A percentile compares a stretch with the other conserved stretches of the same genome.
Conservation (phyloP, 2,113 vertebrate species). For the Aegithalos caudatus region DNA sequence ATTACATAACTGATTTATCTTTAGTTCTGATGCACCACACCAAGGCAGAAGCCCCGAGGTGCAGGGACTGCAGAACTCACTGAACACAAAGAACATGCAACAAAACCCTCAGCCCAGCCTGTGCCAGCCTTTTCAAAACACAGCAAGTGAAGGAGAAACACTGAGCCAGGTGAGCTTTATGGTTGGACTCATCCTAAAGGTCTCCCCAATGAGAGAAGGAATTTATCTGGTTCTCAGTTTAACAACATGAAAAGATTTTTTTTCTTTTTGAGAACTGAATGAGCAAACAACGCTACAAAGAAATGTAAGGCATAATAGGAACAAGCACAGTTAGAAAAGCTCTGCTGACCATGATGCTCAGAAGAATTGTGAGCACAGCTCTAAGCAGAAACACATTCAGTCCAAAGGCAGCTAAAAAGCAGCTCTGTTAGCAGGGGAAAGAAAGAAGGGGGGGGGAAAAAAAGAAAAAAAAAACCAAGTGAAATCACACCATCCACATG, state of each 20-base stretch:
- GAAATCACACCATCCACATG: background rate
- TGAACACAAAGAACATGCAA: background rate
- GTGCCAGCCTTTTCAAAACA: background rate
- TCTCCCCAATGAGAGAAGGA: background rate
- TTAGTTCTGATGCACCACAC: background rate
- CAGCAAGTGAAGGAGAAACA: background rate
- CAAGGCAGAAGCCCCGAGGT: conserved; percentile 19
- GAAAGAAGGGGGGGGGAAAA: rapidly evolving
- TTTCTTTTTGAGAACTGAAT: background rate
- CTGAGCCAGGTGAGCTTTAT: background rate
- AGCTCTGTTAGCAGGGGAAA: background rate
- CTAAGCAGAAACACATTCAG: background rate
- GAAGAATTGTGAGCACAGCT: background rate
- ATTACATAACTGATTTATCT: background rate
- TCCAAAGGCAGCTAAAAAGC: background rate
- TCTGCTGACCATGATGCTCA: background rate
- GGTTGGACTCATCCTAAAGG: background rate
- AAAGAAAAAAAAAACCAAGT: rapidly evolving
- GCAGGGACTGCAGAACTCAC: background rate
- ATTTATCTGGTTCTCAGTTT: background rate
- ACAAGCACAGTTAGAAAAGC: background rate
- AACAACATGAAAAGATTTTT: background rate
- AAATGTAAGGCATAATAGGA: background rate
- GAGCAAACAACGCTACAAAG: background rate
- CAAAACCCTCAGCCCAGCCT: background rate